Evolutionary conservation across 1,140 invertebrate species (phyloP).

Genomic region (Nomia melanderi): DNA sequence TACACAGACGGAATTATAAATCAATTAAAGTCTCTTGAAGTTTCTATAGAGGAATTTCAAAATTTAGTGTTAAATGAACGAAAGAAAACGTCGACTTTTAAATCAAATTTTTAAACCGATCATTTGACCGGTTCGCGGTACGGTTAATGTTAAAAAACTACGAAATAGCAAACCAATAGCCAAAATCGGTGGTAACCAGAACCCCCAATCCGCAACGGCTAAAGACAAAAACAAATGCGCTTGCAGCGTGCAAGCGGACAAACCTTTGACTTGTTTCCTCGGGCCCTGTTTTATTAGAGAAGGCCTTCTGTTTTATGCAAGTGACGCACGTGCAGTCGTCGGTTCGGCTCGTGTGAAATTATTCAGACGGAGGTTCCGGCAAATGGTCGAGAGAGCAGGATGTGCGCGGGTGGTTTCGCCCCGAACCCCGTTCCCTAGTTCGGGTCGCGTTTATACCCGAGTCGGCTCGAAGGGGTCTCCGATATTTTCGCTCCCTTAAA

Average conservation of each 20-base stretch:
- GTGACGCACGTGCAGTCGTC: conserved; percentile 54
- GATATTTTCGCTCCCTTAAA: conserved; percentile 58
- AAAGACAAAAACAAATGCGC: not conserved
- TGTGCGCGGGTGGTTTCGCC: conserved; percentile 63
- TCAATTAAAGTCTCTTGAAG: too few species aligned
- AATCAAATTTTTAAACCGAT: too few species aligned
- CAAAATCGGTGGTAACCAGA: too few species aligned
- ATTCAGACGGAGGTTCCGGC: conserved; percentile 62
- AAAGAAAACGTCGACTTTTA: too few species aligned
- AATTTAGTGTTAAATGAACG: too few species aligned
- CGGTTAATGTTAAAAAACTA: too few species aligned
- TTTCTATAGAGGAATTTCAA: too few species aligned
- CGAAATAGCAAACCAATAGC: too few species aligned
- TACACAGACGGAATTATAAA: too few species aligned
- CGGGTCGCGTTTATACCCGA: conserved; percentile 44
- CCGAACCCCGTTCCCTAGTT: conserved; percentile 34
- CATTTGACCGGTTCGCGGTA: too few species aligned
- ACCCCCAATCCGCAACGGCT: too few species aligned
- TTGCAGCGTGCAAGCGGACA: not conserved
- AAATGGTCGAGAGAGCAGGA: conserved; percentile 63
- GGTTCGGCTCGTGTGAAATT: conserved; percentile 63
- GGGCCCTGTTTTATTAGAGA: not conserved
- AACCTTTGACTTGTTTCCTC: not conserved
- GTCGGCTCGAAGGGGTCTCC: conserved; percentile 3
- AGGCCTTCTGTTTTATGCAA: conserved; percentile 26